phyloP scores from a whole-genome alignment of 2,797 vertebrate genomes.

The Thaleichthys pacificus region DNA sequence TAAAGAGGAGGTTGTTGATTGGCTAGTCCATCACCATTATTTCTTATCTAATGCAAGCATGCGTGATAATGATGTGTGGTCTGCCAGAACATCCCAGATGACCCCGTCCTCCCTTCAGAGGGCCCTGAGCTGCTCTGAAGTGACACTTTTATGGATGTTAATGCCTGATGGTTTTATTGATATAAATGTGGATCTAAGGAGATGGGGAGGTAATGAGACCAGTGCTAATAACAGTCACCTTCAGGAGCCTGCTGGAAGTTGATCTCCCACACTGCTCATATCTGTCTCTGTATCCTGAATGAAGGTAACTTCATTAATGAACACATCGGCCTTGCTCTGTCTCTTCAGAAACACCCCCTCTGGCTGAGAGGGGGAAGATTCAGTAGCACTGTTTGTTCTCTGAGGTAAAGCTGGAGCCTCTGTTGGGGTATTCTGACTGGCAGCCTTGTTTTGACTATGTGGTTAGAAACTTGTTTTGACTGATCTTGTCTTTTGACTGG shows the following conservation, averaged over 20 bases:
- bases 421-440: constrained; percentile 9
- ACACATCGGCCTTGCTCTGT: neutral
- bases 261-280: neutral
- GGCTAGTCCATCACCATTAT: constrained; percentile 31
- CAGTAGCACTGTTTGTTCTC: neutral
- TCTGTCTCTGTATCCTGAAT: constrained; percentile 2
- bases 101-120: constrained; percentile 18
- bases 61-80: neutral
- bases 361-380: neutral
- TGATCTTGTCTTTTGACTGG: neutral
- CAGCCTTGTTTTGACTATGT: neutral
- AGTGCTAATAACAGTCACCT: constrained; percentile 17
- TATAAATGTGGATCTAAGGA: constrained; percentile 28
- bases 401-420: neutral
- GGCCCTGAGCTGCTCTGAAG: constrained; percentile 18
- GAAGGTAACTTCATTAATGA: neutral
- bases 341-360: neutral
- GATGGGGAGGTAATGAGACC: constrained; percentile 23
- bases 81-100: constrained; percentile 16
- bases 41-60: constrained; percentile 13
- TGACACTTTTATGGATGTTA: constrained; percentile 8
- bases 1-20: constrained; percentile 34
- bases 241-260: constrained; percentile 5
- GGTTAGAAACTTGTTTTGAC: neutral
- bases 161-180: constrained; percentile 11